These are phyloP conservation scores for Ctenomys sociabilis DNA, from an alignment of 2,113 vertebrate species.

Conservation along the genomic window DNA sequence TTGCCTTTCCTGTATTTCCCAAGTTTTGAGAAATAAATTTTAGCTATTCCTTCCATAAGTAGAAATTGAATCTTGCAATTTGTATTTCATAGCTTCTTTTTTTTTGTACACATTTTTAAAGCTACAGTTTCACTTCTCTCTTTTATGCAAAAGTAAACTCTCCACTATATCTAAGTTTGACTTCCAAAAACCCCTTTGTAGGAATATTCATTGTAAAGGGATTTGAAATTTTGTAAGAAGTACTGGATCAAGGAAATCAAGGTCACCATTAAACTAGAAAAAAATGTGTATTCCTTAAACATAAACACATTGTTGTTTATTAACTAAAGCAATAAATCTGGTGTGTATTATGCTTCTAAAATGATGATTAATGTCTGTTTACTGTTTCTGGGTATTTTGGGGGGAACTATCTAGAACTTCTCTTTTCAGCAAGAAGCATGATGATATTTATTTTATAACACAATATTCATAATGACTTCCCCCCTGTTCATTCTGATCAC, in stretches of 20 bases:
- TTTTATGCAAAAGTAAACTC: constrained; percentile 54
- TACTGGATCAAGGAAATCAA: constrained; percentile 42
- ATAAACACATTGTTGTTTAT: background rate
- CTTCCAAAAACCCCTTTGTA: constrained; percentile 38
- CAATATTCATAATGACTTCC: background rate
- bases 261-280: constrained; percentile 33
- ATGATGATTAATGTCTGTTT: constrained; percentile 42
- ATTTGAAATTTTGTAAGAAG: constrained; percentile 4
- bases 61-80: background rate
- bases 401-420: constrained; percentile 13
- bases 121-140: constrained; percentile 54
- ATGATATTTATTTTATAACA: constrained; percentile 54
- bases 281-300: constrained; percentile 22
- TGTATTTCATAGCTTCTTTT: background rate
- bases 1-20: background rate
- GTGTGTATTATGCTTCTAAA: constrained; percentile 14
- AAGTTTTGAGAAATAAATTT: constrained; percentile 47
- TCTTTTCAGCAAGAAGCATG: constrained; percentile 19
- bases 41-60: constrained; percentile 30
- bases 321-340: constrained; percentile 45
- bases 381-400: constrained; percentile 38
- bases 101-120: background rate
- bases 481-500: background rate
- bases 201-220: constrained; percentile 12
- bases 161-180: background rate